Evolutionary conservation across 1,140 invertebrate genomes (phyloP).

Genomic region (Latrodectus geometricus): DNA sequence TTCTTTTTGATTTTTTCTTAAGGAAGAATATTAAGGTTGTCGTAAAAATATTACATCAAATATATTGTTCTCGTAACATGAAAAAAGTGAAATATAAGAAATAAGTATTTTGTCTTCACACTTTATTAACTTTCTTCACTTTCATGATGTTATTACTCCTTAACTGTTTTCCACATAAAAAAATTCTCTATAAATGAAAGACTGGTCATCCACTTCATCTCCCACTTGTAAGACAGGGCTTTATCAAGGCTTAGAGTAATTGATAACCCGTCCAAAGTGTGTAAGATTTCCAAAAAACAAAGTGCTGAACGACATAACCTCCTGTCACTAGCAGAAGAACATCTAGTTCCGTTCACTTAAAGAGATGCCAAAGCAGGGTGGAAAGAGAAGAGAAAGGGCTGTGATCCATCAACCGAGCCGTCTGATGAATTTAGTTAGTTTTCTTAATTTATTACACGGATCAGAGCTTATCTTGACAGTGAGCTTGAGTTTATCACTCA

Average conservation of each 20-base stretch:
- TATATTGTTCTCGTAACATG: no score
- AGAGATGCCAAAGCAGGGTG: neutral
- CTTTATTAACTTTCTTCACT: no score
- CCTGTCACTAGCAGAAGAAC: neutral
- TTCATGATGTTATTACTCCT: no score
- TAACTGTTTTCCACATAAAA: neutral
- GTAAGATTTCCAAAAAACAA: neutral
- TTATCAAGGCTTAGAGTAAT: neutral
- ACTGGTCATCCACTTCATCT: neutral
- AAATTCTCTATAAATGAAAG: neutral
- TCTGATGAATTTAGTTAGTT: slow-evolving; percentile 42
- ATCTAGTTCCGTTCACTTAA: neutral
- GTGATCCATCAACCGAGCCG: slow-evolving; percentile 34
- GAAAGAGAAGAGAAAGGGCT: neutral
- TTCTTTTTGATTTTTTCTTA: no score
- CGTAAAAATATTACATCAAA: no score
- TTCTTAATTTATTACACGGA: slow-evolving; percentile 50
- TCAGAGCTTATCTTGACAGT: slow-evolving; percentile 41
- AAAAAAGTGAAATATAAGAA: no score
- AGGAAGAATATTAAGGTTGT: no score
- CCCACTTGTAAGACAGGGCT: neutral
- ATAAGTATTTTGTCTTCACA: no score
- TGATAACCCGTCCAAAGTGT: neutral
- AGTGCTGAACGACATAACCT: neutral
- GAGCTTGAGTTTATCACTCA: slow-evolving; percentile 41